These are phyloP conservation scores for Gisinianus flammeolus DNA, from an alignment of 2,888 invertebrate genomes.

Conservation along the genomic window DNA sequence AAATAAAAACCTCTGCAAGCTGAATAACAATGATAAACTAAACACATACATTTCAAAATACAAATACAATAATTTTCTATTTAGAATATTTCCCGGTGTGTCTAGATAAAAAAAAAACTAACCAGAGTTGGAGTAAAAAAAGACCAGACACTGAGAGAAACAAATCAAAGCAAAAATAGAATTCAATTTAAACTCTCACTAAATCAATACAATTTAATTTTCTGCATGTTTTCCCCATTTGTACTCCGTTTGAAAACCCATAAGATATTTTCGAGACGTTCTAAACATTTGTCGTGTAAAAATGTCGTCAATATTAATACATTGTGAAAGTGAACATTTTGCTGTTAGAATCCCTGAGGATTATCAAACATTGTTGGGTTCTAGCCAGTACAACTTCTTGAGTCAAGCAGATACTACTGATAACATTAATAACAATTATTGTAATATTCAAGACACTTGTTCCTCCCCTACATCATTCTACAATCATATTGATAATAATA, in stretches of 20 bases:
- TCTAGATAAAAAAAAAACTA: background rate
- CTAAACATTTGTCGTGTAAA: conserved; percentile 2
- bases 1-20: no score
- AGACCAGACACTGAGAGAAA: background rate
- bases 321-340: conserved; percentile 14
- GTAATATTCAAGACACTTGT: background rate
- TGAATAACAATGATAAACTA: background rate
- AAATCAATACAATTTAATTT: background rate
- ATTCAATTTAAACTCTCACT: background rate
- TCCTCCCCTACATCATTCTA: no score
- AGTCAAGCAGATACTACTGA: background rate
- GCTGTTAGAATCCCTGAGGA: conserved; percentile 28
- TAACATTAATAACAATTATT: background rate
- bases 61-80: background rate
- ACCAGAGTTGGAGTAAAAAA: background rate
- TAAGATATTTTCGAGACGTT: background rate
- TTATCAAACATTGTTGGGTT: background rate
- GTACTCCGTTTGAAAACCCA: background rate
- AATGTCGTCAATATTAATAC: conserved; percentile 17
- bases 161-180: background rate
- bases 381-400: background rate
- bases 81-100: no score
- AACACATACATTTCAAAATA: background rate
- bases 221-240: conserved; percentile 29
- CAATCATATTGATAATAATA: no score